Evolutionary conservation across 2,888 invertebrate genomes (phyloP), one percentile per base, ranked within the genome.

Genomic region (Oscheius sp.): DNA sequence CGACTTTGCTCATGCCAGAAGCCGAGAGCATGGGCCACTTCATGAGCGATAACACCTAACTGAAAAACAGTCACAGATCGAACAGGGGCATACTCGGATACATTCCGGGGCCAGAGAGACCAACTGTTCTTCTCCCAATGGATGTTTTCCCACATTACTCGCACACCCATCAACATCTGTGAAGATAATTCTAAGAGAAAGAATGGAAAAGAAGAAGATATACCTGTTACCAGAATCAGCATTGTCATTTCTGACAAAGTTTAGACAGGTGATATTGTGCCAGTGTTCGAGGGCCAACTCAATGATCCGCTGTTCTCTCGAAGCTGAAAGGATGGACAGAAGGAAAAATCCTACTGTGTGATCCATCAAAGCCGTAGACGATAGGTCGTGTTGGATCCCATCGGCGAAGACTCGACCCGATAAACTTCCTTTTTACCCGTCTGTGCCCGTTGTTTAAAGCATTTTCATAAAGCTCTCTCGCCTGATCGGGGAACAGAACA

Each of bases 1-100:
- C 86, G 65, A 5, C 78, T 80, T 67, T 86, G 86, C 50, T 86
- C 86, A 71, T 86, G 86, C 86, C 86, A 86, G 69, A 86, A 86
- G 17, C 86, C 86, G 9, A 86, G 75, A 12, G 86, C 86, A 63
- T 86, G 86, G 1, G 86, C 86, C n/a, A 86, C 86, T 72, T 86
- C 86, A 68, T 86, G 86, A n/a, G 86, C 86, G 47, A 86, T 86
- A 1, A 86, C 86, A n/a, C 86, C 86, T 4, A 86, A 74, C 85
- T 85, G 69, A 54, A 80, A 70, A 12, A 14, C 4, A 38, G 28
- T 49, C 17, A 20, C 30, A 14, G 8, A 47, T 17, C 14, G 22
- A 30, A 49, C 20, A 64, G 20, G 3, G 54, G 47, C 77, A 8
- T 33, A 83, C 85, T 45, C 86, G 49, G 57, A 86, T 83, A 71